Base-by-base conservation (phyloP, 1,140 invertebrate genomes). In the Temnothorax longispinosus region DNA sequence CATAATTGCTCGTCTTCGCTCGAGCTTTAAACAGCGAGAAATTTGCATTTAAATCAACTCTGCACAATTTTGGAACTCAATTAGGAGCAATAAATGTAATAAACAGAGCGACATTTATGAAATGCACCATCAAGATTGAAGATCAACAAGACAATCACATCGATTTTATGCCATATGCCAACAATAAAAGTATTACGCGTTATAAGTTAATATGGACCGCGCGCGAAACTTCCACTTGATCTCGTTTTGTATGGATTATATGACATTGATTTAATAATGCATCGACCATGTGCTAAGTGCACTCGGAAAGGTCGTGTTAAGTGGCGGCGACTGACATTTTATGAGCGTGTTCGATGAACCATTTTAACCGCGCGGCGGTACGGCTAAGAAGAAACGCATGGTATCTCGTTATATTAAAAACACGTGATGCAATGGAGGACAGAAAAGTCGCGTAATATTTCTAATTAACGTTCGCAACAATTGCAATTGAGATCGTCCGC, bases 301-400 rank as follows among this genome's bases (percentile, higher is more conserved):
- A 50, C 44, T 84, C 27, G 54, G 41, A 67, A 89, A 89, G 87
- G 88, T 88, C 82, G 44, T 27, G 44, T 47, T 41, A 11, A 52
- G 60, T 21, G 74, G 77, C 47, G 35, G 60, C 15, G n/a, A 80
- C 41, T 89, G 82, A 80, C 82, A 89, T 89, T 89, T 85, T 60
- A 65, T 35, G 15, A 80, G 47, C 41, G 47, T 32, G 35, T 18
- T 41, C 21, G 18, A 56, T 27, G 18, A 86, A 80, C 15, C 64
- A 86, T 44, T 69, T 65, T 56, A 44, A 27, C 54, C n/a, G 11
- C 11, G 44, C 54, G 10, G 11, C 41, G 21, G 50, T 32, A 50
- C 32, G 32, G 1, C 60, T 32, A 35, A 35, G 62, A 52, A 82
- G 76, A 54, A 50, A 50, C 15, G 4, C 13, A 3, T 27, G 52